Conservation (phyloP, 2,888 invertebrate species). For the Adela reaumurella region DNA sequence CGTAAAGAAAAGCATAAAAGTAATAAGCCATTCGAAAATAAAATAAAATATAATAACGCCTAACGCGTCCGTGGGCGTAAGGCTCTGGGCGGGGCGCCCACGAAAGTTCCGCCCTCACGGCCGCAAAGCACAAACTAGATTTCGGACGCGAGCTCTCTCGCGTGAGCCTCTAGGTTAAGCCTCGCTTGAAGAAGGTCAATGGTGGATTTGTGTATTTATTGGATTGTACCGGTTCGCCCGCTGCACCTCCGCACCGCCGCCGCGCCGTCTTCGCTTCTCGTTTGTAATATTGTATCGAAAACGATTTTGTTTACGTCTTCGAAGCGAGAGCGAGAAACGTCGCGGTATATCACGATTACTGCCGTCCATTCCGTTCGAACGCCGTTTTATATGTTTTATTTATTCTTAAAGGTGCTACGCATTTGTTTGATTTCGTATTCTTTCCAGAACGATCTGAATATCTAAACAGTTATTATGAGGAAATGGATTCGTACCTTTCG, state of each 20-base stretch:
- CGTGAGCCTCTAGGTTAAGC: conserved; percentile 11
- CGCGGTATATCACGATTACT: conserved; percentile 23
- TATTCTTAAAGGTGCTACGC: neutral
- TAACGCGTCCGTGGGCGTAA: neutral
- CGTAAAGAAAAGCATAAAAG: neutral
- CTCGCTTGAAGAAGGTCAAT: conserved; percentile 32
- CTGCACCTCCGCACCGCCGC: neutral
- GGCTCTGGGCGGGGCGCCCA: neutral
- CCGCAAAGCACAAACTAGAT: neutral
- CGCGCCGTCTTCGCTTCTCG: conserved; percentile 22
- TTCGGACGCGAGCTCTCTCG: neutral
- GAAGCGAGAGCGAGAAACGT: conserved; percentile 22
- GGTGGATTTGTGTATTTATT: conserved; percentile 48
- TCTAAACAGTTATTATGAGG: neutral
- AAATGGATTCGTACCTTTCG: too few species aligned
- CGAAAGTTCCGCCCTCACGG: too few species aligned
- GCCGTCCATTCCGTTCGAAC: conserved; percentile 29
- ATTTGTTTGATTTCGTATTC: neutral
- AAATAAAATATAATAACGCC: neutral
- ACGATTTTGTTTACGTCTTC: conserved; percentile 50
- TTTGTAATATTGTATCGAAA: conserved; percentile 53
- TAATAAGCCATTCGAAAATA: neutral
- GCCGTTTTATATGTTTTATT: neutral
- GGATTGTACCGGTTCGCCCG: conserved; percentile 38
- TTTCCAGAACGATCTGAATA: neutral